Evolutionary conservation across 2,888 invertebrate genomes (phyloP).

Genomic region (Apamea monoglypha): DNA sequence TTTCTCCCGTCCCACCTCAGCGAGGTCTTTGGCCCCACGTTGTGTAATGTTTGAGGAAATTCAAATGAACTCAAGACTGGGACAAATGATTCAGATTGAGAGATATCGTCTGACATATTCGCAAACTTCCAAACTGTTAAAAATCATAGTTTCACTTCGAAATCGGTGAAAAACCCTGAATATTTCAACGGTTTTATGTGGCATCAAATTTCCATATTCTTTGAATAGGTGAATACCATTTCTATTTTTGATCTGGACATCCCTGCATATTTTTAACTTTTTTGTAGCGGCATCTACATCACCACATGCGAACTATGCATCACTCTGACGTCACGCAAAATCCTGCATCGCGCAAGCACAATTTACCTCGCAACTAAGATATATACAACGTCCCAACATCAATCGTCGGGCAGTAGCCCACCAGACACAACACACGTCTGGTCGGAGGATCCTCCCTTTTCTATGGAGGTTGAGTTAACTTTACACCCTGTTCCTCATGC

Average conservation of each 20-base stretch:
- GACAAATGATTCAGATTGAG: constrained; percentile 48
- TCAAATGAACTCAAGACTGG: constrained; percentile 42
- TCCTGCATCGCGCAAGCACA: not conserved
- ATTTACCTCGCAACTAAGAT: not conserved
- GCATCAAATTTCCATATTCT: constrained; percentile 29
- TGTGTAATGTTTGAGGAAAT: constrained; percentile 53
- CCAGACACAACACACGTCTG: not conserved
- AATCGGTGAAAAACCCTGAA: constrained; percentile 20
- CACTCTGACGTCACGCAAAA: not conserved
- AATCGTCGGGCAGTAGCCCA: too few relatives aligned
- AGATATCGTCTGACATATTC: constrained; percentile 38
- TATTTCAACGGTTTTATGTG: constrained; percentile 34
- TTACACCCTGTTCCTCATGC: too few relatives aligned
- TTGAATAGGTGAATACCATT: constrained; percentile 7
- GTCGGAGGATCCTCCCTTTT: not conserved
- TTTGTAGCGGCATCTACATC: not conserved
- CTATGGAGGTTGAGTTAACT: too few relatives aligned
- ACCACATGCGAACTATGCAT: not conserved
- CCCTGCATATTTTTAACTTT: not conserved
- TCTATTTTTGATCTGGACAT: not conserved
- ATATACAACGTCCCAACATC: too few relatives aligned
- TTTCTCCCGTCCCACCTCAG: not conserved
- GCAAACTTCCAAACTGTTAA: constrained; percentile 23
- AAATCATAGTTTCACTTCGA: constrained; percentile 12
- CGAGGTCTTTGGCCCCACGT: constrained; percentile 53